These are phyloP conservation scores for Pogona vitticeps DNA, from an alignment of 2,113 vertebrate species.

Conservation along the genomic window DNA sequence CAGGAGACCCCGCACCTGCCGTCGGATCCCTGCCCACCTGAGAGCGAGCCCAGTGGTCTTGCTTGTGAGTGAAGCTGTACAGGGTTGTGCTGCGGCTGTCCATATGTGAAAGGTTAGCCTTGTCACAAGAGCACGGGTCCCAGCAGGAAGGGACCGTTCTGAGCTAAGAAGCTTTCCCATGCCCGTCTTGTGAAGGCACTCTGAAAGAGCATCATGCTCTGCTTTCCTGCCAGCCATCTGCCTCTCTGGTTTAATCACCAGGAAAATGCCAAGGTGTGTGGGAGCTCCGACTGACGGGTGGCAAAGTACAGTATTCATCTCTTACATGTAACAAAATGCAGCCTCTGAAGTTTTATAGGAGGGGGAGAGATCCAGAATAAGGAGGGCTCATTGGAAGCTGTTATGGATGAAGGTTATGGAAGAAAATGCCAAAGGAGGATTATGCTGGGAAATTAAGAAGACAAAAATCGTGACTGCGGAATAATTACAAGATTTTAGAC, in stretches of 20 bases:
- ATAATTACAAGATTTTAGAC: no score
- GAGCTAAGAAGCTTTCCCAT: neutral
- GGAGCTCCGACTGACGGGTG: conserved; percentile 31
- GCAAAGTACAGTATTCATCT: no score
- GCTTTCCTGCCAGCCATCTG: conserved; percentile 49
- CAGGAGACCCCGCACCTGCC: neutral
- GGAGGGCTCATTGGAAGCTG: no score
- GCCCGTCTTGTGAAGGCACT: no score
- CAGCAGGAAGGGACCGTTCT: no score
- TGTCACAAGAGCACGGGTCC: no score
- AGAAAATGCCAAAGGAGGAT: no score
- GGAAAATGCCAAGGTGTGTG: conserved; percentile 47
- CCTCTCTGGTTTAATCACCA: neutral
- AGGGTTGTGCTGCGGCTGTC: neutral
- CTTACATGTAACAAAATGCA: no score
- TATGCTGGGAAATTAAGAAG: no score
- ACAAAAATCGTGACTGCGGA: no score
- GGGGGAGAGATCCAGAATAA: neutral
- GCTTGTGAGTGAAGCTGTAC: neutral
- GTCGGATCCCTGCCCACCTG: neutral
- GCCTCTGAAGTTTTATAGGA: accelerated
- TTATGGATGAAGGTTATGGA: no score
- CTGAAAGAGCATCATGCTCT: neutral
- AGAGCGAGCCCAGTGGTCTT: neutral
- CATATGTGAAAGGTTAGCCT: no score